A percentile compares a stretch with the other conserved stretches of the same genome.
phyloP scores from a whole-genome alignment of 2,113 vertebrate species.

The Pelecanoides urinatrix region DNA sequence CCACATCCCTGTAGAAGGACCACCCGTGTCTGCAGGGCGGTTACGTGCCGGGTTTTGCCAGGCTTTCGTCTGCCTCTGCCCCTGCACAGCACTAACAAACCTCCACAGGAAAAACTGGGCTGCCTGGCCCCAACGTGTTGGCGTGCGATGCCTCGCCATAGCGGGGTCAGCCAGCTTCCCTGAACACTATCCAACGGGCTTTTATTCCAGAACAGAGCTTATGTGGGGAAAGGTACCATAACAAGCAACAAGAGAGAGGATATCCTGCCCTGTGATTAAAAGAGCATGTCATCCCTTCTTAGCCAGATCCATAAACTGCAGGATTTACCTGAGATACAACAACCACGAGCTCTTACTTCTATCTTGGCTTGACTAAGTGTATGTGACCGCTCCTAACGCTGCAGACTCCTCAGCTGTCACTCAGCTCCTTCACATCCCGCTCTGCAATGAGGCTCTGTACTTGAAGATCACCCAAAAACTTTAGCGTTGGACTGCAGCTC shows the following conservation, averaged over 20 bases:
- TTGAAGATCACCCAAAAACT: not conserved
- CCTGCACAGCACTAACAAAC: not conserved
- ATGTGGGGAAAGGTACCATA: not conserved
- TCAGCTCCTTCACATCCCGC: not conserved
- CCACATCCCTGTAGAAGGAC: not conserved
- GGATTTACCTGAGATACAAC: not conserved
- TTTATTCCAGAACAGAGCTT: not conserved
- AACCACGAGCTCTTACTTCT: not conserved
- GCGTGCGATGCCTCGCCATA: not conserved
- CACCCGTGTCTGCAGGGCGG: not conserved
- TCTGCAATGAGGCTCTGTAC: not conserved
- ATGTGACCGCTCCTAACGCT: not conserved
- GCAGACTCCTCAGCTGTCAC: not conserved
- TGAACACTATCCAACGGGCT: not conserved
- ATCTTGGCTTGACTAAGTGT: not conserved
- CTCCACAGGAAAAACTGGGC: not conserved
- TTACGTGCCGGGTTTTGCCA: not conserved
- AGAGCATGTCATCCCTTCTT: not conserved
- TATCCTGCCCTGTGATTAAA: not conserved
- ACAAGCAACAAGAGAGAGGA: not conserved
- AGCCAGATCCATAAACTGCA: not conserved
- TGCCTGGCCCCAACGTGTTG: not conserved
- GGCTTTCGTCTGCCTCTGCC: not conserved
- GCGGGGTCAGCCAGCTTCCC: not conserved
- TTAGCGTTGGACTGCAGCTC: not conserved